Evolutionary conservation across 2,888 invertebrate genomes (phyloP), one percentile per base, ranked within the genome.

Genomic region (Axea sp.): DNA sequence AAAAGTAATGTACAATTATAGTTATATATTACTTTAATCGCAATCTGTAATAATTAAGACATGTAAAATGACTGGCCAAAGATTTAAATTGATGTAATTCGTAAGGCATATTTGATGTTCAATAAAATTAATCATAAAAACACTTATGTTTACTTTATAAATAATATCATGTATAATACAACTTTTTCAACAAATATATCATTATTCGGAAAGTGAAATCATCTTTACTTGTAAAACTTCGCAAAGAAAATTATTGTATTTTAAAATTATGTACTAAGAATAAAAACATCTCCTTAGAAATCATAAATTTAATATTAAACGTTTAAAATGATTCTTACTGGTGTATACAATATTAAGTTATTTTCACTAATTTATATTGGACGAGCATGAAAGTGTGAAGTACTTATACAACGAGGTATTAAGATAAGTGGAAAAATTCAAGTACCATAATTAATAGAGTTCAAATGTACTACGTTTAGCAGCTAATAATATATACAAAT

Each of bases 311-410:
- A 55, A 71, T 71, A 17, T 67, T 55, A 47, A 68, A 49, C 12
- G 28, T 41, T 41, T 31, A 43, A 51, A 64, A 64, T 49, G 43
- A 43, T 39, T 45, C 9, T 33, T 49, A 39, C 19, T 43, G 17
- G 6, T 19, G 62, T 49, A 64, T 55, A 39, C 22, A 22, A 14
- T 73, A 71, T 77, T 68, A 67, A 33, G 30, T 67, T 71, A 71
- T 69, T 77, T 77, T 76, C 76, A 77, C 78, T 77, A 39, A 12
- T 41, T 73, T 64, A 49, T 73, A 57, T 22, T 57, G 39, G 62
- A 75, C 45, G 65, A 30, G 71, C 77, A 76, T 76, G 78, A 80
- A 79, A 80, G 78, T 77, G 75, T 77, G 73, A 77, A 77, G 37
- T 67, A 51, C 33, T 67, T 59, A 62, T 69, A 73, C 57, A 47